Evolutionary conservation across 2,113 vertebrate species (phyloP), one percentile per base, ranked within the genome.

Genomic region (Nothocercus nigrocapillus): DNA sequence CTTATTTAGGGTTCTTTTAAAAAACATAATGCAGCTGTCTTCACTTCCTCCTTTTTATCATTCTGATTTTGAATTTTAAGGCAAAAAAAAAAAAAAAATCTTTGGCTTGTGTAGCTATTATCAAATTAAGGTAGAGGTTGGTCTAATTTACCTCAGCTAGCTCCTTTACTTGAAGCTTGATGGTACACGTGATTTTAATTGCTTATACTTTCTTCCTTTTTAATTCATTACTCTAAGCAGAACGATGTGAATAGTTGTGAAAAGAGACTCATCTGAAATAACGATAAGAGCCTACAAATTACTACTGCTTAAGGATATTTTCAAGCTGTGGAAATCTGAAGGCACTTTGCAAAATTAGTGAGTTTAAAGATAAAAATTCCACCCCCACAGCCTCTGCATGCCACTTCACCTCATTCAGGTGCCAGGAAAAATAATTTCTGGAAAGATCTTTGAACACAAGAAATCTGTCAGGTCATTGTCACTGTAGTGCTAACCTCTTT

Each of bases 161-260:
- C 36, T 95, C 12, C 79, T 80, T 82, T 91, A 86, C 28, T 61
- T 83, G 78, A 72, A 94, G 34, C 58, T 49, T 89, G 40, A 82
- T 88, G 45, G 38, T 3, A 2, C 56, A 62, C 1, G 1, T 84
- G 27, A 94, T 94, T 95, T 95, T 90, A 92, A 85, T 87, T 95
- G 63, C 69, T 93, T 92, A 96, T 91, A 69, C 30, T 86, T 96
- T 69, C 38, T 83, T 70, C 30, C 38, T 80, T 94, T 94, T 87
- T 61, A 85, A 88, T 89, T 95, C 51, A 93, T 93, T 93, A 89
- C 34, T 87, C 38, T 80, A 81, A 85, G 77, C 40, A 88, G 64
- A 94, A 91, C 77, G 54, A 53, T 44, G 15, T 85, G 93, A 94
- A 89, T 77, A 88, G 38, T 51, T 80, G 58, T 78, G 92, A 92